A percentile compares a stretch with the other conserved stretches of the same genome.
These are phyloP conservation scores for Habropoda laboriosa DNA, from an alignment of 1,140 invertebrate species.

Conservation along the genomic window DNA sequence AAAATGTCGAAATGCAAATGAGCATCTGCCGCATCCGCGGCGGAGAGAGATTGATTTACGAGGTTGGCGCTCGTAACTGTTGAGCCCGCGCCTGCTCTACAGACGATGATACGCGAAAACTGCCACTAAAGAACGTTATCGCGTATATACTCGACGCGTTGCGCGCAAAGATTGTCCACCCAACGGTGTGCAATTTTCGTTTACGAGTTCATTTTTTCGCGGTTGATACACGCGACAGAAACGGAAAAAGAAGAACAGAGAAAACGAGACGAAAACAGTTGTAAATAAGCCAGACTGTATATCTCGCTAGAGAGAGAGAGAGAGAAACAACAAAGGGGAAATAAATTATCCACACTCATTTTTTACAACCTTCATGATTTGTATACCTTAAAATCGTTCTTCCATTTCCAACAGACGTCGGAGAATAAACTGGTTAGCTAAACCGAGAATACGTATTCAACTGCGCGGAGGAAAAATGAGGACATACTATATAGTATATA, in stretches of 20 bases:
- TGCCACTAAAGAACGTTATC: not conserved
- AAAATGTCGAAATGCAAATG: constrained; percentile 26
- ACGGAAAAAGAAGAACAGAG: not conserved
- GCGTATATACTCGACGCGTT: not conserved
- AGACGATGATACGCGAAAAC: constrained; percentile 22
- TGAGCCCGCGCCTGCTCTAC: not conserved
- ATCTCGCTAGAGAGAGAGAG: too few relatives aligned
- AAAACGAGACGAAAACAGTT: too few relatives aligned
- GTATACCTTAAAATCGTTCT: too few relatives aligned
- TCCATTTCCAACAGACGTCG: too few relatives aligned
- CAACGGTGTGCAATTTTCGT: not conserved
- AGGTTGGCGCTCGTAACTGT: constrained; percentile 8
- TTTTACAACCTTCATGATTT: not conserved
- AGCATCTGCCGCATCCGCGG: constrained; percentile 28
- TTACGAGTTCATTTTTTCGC: not conserved
- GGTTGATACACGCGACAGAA: not conserved
- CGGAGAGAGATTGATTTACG: constrained; percentile 42
- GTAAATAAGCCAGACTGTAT: too few relatives aligned
- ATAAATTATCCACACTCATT: too few relatives aligned
- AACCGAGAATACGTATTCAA: not conserved
- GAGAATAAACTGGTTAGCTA: not conserved
- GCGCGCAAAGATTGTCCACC: too few relatives aligned
- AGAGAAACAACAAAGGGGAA: too few relatives aligned
- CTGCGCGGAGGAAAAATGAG: not conserved
- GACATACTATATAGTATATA: not conserved